Evolutionary conservation across 2,113 vertebrate species (phyloP).

Genomic region (Monopterus albus): DNA sequence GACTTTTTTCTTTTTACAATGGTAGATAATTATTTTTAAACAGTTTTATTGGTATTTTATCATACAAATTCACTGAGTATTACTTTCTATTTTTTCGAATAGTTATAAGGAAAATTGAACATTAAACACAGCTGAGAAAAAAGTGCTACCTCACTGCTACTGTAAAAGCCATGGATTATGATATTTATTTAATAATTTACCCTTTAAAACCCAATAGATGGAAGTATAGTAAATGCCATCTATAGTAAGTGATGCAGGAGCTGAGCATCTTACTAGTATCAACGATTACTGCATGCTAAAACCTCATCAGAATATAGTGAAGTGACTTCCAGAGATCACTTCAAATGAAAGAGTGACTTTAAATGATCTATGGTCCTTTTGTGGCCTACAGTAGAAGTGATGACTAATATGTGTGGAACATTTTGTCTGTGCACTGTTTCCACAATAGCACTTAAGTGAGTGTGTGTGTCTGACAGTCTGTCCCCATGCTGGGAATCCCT

Average conservation of each 20-base stretch:
- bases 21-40: too few species aligned
- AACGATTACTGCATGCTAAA: too few species aligned
- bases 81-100: too few species aligned
- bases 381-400: too few species aligned
- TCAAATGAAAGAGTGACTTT: not conserved
- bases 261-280: not conserved
- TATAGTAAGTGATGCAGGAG: not conserved
- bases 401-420: not conserved
- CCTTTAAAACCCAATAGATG: not conserved
- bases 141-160: too few species aligned
- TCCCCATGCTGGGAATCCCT: slow-evolving; percentile 36
- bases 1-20: too few species aligned
- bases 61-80: too few species aligned
- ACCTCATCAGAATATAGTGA: not conserved
- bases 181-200: too few species aligned
- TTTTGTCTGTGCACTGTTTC: not conserved
- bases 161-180: too few species aligned
- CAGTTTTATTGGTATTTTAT: too few species aligned
- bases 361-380: not conserved
- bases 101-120: too few species aligned
- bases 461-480: slow-evolving; percentile 3
- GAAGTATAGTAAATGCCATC: slow-evolving; percentile 16
- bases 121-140: too few species aligned
- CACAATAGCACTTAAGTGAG: not conserved
- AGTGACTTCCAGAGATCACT: not conserved